These are phyloP conservation scores for Crossocerus cetratus DNA, from an alignment of 2,888 invertebrate species.

Conservation along the genomic window DNA sequence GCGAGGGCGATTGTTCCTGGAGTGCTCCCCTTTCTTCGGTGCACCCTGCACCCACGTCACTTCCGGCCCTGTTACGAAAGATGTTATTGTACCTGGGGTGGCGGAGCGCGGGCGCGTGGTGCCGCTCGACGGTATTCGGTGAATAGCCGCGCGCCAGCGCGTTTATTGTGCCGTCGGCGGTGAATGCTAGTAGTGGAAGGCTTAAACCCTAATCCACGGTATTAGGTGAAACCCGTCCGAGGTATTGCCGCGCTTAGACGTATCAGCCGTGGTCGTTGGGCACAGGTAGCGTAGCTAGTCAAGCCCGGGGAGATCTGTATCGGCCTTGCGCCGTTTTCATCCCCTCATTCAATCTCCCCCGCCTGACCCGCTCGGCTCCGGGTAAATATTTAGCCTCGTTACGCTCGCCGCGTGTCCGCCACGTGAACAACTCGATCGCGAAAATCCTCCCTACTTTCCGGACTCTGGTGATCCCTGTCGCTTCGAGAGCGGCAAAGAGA, in stretches of 20 bases:
- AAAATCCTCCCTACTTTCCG: slow-evolving; percentile 22
- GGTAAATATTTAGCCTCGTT: slow-evolving; percentile 70
- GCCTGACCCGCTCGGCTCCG: slow-evolving; percentile 51
- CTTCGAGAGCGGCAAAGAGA: not conserved
- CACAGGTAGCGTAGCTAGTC: slow-evolving; percentile 44
- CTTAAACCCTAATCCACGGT: slow-evolving; percentile 70
- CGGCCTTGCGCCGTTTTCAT: slow-evolving; percentile 47
- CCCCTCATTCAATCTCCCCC: slow-evolving; percentile 33
- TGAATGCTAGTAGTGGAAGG: slow-evolving; percentile 56
- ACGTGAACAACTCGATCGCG: slow-evolving; percentile 21
- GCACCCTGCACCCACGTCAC: slow-evolving; percentile 44
- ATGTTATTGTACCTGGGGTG: slow-evolving; percentile 50
- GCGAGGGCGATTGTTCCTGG: slow-evolving; percentile 14
- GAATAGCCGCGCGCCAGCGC: slow-evolving; percentile 37
- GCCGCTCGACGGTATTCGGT: slow-evolving; percentile 41
- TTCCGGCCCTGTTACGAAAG: slow-evolving; percentile 58
- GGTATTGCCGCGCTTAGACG: slow-evolving; percentile 56
- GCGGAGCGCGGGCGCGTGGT: slow-evolving; percentile 25
- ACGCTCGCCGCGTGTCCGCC: slow-evolving; percentile 45
- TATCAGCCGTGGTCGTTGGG: slow-evolving; percentile 16
- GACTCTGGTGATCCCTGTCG: not conserved
- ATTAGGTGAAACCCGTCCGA: slow-evolving; percentile 72
- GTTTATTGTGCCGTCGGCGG: slow-evolving; percentile 57
- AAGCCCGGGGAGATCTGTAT: slow-evolving; percentile 60
- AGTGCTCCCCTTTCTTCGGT: slow-evolving; percentile 24